Base-by-base conservation (phyloP, 1,140 invertebrate genomes). In the Tetramorium simillimum region DNA sequence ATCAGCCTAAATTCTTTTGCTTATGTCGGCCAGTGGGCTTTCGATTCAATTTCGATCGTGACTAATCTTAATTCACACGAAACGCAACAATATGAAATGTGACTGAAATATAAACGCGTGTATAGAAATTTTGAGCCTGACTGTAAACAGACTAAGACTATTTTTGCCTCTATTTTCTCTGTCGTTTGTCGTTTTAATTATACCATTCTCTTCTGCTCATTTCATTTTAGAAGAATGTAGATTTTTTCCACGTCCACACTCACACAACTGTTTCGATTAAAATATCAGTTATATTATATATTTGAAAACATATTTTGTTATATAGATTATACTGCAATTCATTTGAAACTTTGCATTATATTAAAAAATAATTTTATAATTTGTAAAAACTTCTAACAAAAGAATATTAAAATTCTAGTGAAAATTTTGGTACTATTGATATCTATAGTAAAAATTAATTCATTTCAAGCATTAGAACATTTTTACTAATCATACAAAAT, bases 1-100 rank as follows among this genome's bases (percentile, higher is more conserved):
- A 58, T 86, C 65, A 65, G 75, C 75, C 82, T 84, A 84, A 84
- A 75, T 75, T 72, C 37, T 75, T 82, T 82, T 73, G 7, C 24
- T 73, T 14, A 14, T 18, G 28, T 43, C 62, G n/a, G 0, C 2
- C 40, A 37, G 18, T 58, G 16, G 0, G 3, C 1, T 21, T n/a
- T 58, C 65, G 33, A 89, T 69, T 60, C 24, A 60, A 49, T 81
- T 80, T 86, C 28, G 28, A 60, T 75, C 33, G 21, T 21, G 4
- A 2, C 1, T 16, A 24, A 67, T 60, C 56, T 85, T 53, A 73
- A 85, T 53, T 53, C 0, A 9, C 3, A 18, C 1, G 14, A 58
- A 62, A 82, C 3, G 24, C 16, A 14, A 33, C 78, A 2, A 72
- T 46, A 60, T 49, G 3, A 12, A 73, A 16, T 67, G 7, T 37